Percentiles rank a stretch among this genome's conserved stretches.
phyloP scores from a whole-genome alignment of 2,888 invertebrate genomes.

The Serrognathus titanus region DNA sequence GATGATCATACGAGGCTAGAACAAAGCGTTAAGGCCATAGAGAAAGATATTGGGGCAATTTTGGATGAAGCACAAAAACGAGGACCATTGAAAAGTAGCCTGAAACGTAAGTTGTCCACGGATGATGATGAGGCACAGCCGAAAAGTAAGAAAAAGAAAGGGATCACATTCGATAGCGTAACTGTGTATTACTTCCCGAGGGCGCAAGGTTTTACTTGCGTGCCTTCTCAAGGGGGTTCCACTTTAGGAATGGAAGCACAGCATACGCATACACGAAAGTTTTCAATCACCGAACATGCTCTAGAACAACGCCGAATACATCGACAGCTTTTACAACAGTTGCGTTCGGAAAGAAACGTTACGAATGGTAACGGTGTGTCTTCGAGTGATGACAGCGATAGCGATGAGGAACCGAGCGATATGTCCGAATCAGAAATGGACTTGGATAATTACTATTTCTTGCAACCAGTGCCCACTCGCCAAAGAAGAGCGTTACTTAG shows the following conservation, averaged over 20 bases:
- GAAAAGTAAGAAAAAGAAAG: constrained; percentile 68
- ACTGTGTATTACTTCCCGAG: constrained; percentile 94
- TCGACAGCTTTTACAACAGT: constrained; percentile 69
- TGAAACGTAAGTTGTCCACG: constrained; percentile 61
- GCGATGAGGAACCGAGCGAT: constrained; percentile 80
- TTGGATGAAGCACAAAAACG: constrained; percentile 29
- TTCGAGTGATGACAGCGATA: constrained; percentile 71
- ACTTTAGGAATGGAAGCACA: constrained; percentile 88
- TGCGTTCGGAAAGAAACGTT: constrained; percentile 65
- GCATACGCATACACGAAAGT: constrained; percentile 69
- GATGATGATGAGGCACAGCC: constrained; percentile 43
- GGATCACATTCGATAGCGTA: constrained; percentile 86
- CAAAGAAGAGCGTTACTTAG: constrained; percentile 84
- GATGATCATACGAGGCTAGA: constrained; percentile 8
- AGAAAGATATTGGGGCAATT: constrained; percentile 31
- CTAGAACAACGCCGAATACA: constrained; percentile 84
- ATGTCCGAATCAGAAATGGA: constrained; percentile 81
- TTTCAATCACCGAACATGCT: constrained; percentile 84
- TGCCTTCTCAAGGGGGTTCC: constrained; percentile 86
- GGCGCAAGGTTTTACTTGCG: constrained; percentile 87
- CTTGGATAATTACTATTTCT: constrained; percentile 83
- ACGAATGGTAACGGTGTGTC: constrained; percentile 54
- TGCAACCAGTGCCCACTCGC: constrained; percentile 89
- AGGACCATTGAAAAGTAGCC: constrained; percentile 59
- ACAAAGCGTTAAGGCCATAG: constrained; percentile 20